Evolutionary conservation across 92 coral and sea anemone species (phyloP).

Genomic region (Zoanthus solanderi): DNA sequence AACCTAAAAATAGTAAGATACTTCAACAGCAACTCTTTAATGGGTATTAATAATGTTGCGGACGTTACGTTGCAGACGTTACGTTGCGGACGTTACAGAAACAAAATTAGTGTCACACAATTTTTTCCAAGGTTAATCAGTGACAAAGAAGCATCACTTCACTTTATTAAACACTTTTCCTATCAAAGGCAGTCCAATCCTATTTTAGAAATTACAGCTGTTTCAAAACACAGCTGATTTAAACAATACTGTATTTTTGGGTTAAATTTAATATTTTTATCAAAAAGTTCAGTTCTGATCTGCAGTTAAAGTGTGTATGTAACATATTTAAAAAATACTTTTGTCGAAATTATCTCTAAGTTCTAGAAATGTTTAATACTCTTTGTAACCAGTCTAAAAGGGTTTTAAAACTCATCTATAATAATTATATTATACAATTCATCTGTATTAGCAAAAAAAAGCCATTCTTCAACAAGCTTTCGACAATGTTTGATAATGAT

Average conservation of each 20-base stretch:
- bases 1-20: constrained; percentile 13
- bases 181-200: constrained; percentile 7
- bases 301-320: neutral
- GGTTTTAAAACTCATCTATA: constrained; percentile 21
- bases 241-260: neutral
- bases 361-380: constrained; percentile 1
- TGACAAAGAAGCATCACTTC: constrained; percentile 12
- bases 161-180: constrained; percentile 17
- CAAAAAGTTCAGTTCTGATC: constrained; percentile 1
- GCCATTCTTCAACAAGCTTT: constrained; percentile 17
- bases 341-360: neutral
- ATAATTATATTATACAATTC: neutral
- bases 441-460: constrained; percentile 1
- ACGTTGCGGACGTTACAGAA: constrained; percentile 10
- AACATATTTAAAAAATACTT: too few species aligned
- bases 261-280: neutral
- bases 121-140: constrained; percentile 9
- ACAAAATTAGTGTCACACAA: constrained; percentile 15
- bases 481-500: neutral
- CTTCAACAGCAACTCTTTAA: neutral
- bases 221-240: constrained; percentile 20
- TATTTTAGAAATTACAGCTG: neutral
- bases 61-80: neutral
- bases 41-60: constrained; percentile 7
- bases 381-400: constrained; percentile 16